Percentiles rank a stretch among this genome's conserved stretches.
These are phyloP conservation scores for Tachystola acroxantha DNA, from an alignment of 2,888 invertebrate species.

Conservation along the genomic window DNA sequence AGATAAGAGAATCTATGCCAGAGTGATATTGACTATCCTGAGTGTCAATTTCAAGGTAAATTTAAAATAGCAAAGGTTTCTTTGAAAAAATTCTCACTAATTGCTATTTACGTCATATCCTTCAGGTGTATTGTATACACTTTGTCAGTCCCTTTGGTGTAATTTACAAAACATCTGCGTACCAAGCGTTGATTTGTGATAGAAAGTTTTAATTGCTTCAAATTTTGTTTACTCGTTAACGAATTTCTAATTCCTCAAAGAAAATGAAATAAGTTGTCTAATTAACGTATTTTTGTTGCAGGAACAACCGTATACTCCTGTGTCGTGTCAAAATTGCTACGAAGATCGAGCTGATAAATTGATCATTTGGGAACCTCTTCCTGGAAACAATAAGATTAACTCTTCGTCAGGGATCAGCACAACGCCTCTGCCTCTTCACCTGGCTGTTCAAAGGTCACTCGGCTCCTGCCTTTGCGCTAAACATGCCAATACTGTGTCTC, in stretches of 20 bases:
- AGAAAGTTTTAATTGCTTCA: constrained; percentile 2
- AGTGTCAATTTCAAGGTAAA: constrained; percentile 88
- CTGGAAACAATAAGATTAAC: constrained; percentile 46
- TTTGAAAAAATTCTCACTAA: too few species aligned
- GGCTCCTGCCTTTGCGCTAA: constrained; percentile 86
- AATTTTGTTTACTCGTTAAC: background rate
- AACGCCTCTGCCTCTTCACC: constrained; percentile 75
- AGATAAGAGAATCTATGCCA: constrained; percentile 87
- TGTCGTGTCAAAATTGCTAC: constrained; percentile 90
- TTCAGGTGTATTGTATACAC: too few species aligned
- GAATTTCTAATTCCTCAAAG: background rate
- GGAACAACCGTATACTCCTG: constrained; percentile 87
- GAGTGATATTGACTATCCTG: constrained; percentile 87
- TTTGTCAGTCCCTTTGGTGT: background rate
- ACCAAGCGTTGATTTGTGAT: background rate
- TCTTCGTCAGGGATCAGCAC: constrained; percentile 50
- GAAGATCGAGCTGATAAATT: constrained; percentile 92
- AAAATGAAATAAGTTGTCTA: background rate
- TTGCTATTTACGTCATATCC: too few species aligned
- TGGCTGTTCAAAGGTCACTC: constrained; percentile 82
- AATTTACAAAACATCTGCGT: constrained; percentile 1
- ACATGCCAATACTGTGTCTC: constrained; percentile 77
- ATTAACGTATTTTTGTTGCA: constrained; percentile 32
- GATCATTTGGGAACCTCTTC: constrained; percentile 86
- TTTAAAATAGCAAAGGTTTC: too few species aligned